Conservation (phyloP, 2,797 vertebrate genomes). For the Rhabdophis nuchalis region DNA sequence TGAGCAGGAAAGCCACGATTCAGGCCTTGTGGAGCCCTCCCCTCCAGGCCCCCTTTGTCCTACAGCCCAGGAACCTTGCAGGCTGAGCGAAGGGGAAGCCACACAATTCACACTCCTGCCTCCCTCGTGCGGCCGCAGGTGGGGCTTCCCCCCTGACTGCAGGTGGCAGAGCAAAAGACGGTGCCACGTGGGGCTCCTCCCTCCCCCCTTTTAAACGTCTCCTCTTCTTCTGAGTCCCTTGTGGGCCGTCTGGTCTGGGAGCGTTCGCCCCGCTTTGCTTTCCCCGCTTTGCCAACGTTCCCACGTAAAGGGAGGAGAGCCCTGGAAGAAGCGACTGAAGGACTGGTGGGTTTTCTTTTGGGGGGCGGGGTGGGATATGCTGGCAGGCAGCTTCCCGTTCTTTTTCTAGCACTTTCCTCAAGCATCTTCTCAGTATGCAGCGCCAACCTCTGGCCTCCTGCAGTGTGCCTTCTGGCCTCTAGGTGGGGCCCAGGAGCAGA, state of each 20-base stretch:
- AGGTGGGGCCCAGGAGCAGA: background rate
- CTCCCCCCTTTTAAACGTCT: background rate
- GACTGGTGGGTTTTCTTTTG: background rate
- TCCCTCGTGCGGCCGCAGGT: background rate
- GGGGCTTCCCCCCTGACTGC: background rate
- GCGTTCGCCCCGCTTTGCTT: background rate
- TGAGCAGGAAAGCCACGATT: background rate
- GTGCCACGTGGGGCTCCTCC: background rate
- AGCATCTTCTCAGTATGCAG: background rate
- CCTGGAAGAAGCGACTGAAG: background rate
- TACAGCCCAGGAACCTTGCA: too few species aligned
- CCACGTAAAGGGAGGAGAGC: too few species aligned
- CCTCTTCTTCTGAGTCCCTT: background rate
- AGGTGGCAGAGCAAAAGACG: background rate
- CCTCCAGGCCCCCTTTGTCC: background rate
- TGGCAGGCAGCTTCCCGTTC: background rate
- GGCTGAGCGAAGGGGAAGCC: background rate
- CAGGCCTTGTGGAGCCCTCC: background rate
- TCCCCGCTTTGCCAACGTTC: background rate
- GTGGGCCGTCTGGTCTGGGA: background rate
- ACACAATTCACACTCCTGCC: background rate
- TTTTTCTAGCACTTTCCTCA: background rate
- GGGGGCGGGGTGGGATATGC: fast-evolving
- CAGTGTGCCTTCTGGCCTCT: background rate
- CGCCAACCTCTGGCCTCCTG: background rate